A percentile compares a stretch with the other conserved stretches of the same genome.
These are phyloP conservation scores for Gulo gulo DNA, from an alignment of 2,113 vertebrate genomes.

Conservation along the genomic window DNA sequence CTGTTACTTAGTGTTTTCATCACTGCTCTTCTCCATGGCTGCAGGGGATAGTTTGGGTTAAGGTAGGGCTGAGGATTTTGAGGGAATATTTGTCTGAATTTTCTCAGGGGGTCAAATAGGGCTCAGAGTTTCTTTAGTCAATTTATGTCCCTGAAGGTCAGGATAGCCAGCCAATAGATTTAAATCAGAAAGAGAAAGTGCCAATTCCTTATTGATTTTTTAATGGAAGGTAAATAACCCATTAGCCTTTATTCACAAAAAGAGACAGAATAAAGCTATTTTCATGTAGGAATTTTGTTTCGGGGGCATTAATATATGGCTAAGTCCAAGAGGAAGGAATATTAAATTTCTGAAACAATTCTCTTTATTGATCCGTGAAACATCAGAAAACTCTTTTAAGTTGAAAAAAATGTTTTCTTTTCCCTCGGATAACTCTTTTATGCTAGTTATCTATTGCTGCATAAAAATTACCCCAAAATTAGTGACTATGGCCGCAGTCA, in stretches of 20 bases:
- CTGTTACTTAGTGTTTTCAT: not conserved
- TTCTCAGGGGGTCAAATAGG: not conserved
- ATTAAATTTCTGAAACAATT: not conserved
- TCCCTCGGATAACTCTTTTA: not conserved
- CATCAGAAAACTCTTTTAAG: not conserved
- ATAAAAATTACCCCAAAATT: not conserved
- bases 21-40: not conserved
- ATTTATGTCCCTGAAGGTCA: not conserved
- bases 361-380: not conserved
- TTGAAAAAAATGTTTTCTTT: no score
- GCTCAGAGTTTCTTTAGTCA: slow-evolving; percentile 31
- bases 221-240: slow-evolving; percentile 30
- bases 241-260: slow-evolving; percentile 25
- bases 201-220: slow-evolving; percentile 51
- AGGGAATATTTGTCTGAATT: not conserved
- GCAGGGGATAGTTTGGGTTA: not conserved
- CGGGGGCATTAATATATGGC: not conserved
- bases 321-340: not conserved
- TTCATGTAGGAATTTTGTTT: not conserved
- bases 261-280: slow-evolving; percentile 1
- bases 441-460: not conserved
- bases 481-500: not conserved
- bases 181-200: slow-evolving; percentile 53
- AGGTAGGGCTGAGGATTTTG: not conserved
- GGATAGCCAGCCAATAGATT: slow-evolving; percentile 26